Evolutionary conservation across 1,140 invertebrate genomes (phyloP), one percentile per base, ranked within the genome.

Genomic region (Charaxes varanes): DNA sequence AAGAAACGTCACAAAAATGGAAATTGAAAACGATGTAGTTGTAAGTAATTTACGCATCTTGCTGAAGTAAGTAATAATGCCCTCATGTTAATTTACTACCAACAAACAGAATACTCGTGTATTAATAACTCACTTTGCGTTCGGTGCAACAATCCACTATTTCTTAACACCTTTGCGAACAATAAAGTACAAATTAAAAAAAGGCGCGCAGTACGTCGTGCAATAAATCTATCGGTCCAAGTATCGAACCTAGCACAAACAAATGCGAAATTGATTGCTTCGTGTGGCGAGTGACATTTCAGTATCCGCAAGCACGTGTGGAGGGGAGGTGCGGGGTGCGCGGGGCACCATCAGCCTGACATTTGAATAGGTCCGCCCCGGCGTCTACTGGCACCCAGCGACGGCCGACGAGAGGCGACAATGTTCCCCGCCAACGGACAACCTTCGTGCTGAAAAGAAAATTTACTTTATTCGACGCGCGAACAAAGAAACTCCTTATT

Each of bases 191-290:
- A 16, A 12, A 31, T 31, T 31, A 31, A 31, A 31, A 31, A 31
- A 18, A 5, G 6, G 14, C 18, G 41, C 26, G 26, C 24, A 33
- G 7, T 56, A n/a, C n/a, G n/a, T n/a, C n/a, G n/a, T 63, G 44
- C 62, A 61, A 77, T 76, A 80, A 70, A 76, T 74, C 67, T 64
- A 66, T 63, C 70, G 36, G 42, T 53, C 64, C 48, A 57, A 62
- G 56, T 73, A 79, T 76, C 64, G 60, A 62, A 55, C 55, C 62
- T 55, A 59, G 68, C 58, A 67, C 76, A n/a, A n/a, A 82, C 78
- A 79, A 82, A 82, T 82, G 70, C 60, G 78, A 82, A 78, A 82
- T 82, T 82, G 78, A 82, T 82, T 82, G 71, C 78, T 62, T 78
- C 67, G 71, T 77, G 69, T 71, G 67, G 66, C 72, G 65, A 77